Evolutionary conservation across 2,797 vertebrate genomes (phyloP).

Genomic region (Acropternis orthonyx): DNA sequence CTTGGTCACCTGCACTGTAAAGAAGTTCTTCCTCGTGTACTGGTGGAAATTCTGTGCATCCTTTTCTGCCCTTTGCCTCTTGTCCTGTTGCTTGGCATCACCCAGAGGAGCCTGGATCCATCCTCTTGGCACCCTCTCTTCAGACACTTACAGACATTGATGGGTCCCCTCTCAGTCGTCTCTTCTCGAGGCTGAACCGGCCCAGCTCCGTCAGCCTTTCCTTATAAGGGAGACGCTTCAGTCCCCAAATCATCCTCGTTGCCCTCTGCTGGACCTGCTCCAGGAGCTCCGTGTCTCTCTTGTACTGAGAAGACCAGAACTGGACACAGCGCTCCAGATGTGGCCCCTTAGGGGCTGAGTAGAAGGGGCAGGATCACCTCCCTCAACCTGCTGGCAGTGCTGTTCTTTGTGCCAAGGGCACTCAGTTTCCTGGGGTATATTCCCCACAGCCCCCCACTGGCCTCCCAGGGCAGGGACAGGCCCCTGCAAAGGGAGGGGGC

Average conservation of each 20-base stretch:
- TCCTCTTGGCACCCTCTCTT: background rate
- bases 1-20: too few species aligned
- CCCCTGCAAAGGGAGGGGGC: background rate
- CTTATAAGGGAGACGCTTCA: background rate
- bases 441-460: fast-evolving
- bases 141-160: background rate
- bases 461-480: background rate
- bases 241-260: background rate
- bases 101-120: background rate
- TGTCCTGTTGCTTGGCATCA: background rate
- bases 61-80: background rate
- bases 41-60: too few species aligned
- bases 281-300: background rate
- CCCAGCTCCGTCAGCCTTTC: background rate
- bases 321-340: background rate
- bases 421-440: fast-evolving
- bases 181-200: background rate
- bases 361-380: background rate
- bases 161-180: background rate
- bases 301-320: background rate
- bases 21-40: too few species aligned
- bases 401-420: fast-evolving
- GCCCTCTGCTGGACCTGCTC: background rate
- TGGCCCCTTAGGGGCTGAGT: background rate
- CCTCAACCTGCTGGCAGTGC: background rate